phyloP scores from a whole-genome alignment of 2,113 vertebrate genomes.

The Scomber japonicus region DNA sequence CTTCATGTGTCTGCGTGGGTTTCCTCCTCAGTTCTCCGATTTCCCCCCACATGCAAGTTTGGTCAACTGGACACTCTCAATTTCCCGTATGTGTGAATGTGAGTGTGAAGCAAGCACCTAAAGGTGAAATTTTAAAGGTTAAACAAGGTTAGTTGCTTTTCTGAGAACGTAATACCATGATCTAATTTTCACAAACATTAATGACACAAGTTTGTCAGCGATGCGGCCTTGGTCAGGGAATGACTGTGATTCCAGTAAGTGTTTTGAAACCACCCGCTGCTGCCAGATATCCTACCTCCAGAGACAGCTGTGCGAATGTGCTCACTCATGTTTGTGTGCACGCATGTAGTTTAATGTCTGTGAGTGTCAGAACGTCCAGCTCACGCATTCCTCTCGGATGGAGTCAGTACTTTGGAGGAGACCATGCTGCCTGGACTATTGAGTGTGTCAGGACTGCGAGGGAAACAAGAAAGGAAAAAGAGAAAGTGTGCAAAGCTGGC shows the following conservation, averaged over 20 bases:
- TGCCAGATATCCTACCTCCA: conserved; percentile 65
- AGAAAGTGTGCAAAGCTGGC: conserved; percentile 36
- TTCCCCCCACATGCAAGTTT: conserved; percentile 15
- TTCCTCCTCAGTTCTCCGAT: not conserved
- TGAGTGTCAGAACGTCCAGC: conserved; percentile 53
- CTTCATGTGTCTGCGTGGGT: conserved; percentile 1
- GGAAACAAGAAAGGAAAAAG: conserved; percentile 46
- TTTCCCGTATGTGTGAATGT: conserved; percentile 9
- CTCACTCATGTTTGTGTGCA: conserved; percentile 19
- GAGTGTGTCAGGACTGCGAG: conserved; percentile 55
- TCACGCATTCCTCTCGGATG: conserved; percentile 69
- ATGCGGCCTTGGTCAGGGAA: conserved; percentile 22
- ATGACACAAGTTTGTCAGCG: conserved; percentile 19
- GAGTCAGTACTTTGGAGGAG: conserved; percentile 62
- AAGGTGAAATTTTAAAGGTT: conserved; percentile 7
- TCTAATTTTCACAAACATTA: conserved; percentile 40
- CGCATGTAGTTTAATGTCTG: conserved; percentile 21
- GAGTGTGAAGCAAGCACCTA: conserved; percentile 4
- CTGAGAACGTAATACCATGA: conserved; percentile 13
- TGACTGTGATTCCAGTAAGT: conserved; percentile 61
- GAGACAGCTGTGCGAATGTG: conserved; percentile 44
- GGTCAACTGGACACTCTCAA: conserved; percentile 12
- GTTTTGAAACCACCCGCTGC: conserved; percentile 67
- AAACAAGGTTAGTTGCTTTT: conserved; percentile 26
- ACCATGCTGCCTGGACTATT: conserved; percentile 58